Evolutionary conservation across 2,797 vertebrate genomes (phyloP).

Genomic region (Ispidina picta): DNA sequence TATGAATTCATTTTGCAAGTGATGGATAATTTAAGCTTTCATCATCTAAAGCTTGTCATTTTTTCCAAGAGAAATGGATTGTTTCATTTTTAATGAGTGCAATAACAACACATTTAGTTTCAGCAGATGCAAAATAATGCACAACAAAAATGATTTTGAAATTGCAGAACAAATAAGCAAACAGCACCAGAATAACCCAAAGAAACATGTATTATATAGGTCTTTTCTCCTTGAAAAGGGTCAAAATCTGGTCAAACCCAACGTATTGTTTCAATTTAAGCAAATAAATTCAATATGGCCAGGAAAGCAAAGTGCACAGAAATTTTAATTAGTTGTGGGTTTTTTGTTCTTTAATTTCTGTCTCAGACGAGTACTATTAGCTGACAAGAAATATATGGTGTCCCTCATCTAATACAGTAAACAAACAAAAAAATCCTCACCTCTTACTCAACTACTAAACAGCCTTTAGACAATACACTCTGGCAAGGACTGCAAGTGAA

Average conservation of each 20-base stretch:
- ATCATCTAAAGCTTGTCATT: constrained; percentile 93
- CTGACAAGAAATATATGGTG: constrained; percentile 80
- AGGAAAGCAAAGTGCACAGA: constrained; percentile 85
- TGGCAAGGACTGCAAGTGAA: constrained; percentile 78
- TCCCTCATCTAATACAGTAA: constrained; percentile 81
- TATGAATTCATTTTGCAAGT: constrained; percentile 93
- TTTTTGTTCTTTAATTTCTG: constrained; percentile 70
- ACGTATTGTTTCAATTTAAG: constrained; percentile 83
- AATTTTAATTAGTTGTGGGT: constrained; percentile 81
- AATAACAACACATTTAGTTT: constrained; percentile 90
- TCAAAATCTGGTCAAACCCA: constrained; percentile 82
- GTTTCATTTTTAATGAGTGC: constrained; percentile 97
- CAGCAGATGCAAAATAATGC: constrained; percentile 88
- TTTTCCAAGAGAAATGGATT: constrained; percentile 91
- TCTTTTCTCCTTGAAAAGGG: constrained; percentile 78
- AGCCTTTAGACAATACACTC: constrained; percentile 79
- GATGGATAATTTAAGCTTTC: constrained; percentile 97
- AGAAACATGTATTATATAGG: constrained; percentile 82
- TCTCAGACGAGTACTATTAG: constrained; percentile 76
- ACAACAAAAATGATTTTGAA: constrained; percentile 86
- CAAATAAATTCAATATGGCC: constrained; percentile 85
- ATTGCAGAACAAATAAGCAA: constrained; percentile 86
- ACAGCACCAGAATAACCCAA: constrained; percentile 79
- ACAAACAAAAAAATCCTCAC: constrained; percentile 77
- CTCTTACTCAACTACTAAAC: constrained; percentile 80